phyloP scores from a whole-genome alignment of 2,797 vertebrate species.

The Pipistrellus pipistrellus region DNA sequence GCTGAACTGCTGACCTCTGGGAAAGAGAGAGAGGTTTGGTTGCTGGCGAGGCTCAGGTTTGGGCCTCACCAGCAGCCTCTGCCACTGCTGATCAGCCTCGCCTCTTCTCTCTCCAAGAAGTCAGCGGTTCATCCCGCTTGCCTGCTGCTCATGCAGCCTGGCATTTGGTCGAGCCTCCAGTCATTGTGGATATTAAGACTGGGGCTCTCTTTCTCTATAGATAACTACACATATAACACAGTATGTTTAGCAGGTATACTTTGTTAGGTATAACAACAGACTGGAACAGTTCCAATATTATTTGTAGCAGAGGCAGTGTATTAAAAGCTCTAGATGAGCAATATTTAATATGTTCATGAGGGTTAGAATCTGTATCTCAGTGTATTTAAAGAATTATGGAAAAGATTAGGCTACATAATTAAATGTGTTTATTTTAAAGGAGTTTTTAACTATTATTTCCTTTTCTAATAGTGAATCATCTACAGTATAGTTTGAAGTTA shows the following conservation, averaged over 20 bases:
- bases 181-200: background rate
- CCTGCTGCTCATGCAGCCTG: too few relatives aligned
- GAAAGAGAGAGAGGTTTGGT: too few relatives aligned
- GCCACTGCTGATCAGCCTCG: too few relatives aligned
- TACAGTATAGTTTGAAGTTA: background rate
- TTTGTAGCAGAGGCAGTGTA: background rate
- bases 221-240: background rate
- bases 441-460: background rate
- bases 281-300: background rate
- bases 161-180: background rate
- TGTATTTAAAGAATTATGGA: background rate
- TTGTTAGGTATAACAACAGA: background rate
- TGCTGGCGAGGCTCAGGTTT: too few relatives aligned
- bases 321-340: background rate
- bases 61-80: too few relatives aligned
- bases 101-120: too few relatives aligned
- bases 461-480: background rate
- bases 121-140: too few relatives aligned
- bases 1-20: too few relatives aligned
- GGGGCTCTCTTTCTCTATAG: too few relatives aligned
- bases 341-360: background rate
- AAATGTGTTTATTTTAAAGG: background rate
- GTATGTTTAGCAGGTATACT: background rate
- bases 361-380: background rate
- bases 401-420: background rate